These are phyloP conservation scores for Piaya cayana DNA, from an alignment of 2,113 vertebrate species.

Conservation along the genomic window DNA sequence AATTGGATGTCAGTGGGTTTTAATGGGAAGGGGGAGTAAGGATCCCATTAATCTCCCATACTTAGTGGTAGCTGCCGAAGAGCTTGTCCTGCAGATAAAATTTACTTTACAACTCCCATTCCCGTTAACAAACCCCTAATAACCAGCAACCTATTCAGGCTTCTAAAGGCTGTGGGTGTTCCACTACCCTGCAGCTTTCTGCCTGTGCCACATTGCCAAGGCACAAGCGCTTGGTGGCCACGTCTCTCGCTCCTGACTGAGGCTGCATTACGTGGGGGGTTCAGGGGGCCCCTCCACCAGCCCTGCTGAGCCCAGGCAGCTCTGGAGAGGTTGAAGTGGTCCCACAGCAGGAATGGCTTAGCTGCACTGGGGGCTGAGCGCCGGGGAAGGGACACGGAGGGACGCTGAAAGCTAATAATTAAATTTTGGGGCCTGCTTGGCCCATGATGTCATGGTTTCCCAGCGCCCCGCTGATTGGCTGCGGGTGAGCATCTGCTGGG, in stretches of 20 bases:
- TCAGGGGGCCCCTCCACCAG: neutral
- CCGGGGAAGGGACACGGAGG: slow-evolving; percentile 38
- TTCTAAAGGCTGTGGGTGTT: neutral
- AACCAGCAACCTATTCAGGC: neutral
- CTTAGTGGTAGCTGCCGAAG: neutral
- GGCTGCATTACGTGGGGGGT: neutral
- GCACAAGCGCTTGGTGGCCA: neutral
- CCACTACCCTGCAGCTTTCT: neutral
- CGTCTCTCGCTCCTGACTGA: rapidly evolving
- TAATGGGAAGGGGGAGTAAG: neutral
- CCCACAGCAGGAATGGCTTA: neutral
- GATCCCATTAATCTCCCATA: neutral
- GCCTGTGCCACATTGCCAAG: neutral
- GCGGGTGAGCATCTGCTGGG: slow-evolving; percentile 87
- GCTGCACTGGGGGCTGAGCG: neutral
- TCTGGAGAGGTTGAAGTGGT: neutral
- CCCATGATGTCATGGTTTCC: slow-evolving; percentile 93
- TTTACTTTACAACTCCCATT: neutral
- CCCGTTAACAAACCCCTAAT: neutral
- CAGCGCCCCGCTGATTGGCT: slow-evolving; percentile 81
- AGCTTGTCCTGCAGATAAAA: neutral
- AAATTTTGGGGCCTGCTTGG: slow-evolving; percentile 79
- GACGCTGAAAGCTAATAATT: slow-evolving; percentile 71
- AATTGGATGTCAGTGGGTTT: neutral
- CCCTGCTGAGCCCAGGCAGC: neutral